Base-by-base conservation (phyloP, 2,113 vertebrate species). In the Poicephalus gulielmi region DNA sequence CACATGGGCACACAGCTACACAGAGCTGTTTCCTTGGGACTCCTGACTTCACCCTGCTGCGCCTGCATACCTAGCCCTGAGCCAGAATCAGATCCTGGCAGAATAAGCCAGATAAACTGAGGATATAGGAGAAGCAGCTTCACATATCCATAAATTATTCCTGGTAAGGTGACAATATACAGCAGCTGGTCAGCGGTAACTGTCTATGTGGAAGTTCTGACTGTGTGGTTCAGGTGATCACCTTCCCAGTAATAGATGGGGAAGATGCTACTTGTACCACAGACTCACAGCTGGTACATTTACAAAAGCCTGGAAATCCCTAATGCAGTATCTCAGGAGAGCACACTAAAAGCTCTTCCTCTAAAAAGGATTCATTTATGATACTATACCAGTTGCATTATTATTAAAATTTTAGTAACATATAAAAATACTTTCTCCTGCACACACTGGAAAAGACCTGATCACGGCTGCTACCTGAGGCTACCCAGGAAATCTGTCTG, bases 1-100 rank as follows among this genome's bases (percentile, higher is more conserved):
- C 10, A 17, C 12, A 15, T 0, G 2, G 10, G 33, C 55, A 83
- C 28, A 28, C 62, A 66, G 0, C 16, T 43, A 8, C 43, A 62
- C 71, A n/a, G 31, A 88, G 77, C 77, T 43, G 79, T 35, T 39
- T 84, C 47, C 70, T 28, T 39, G 39, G 35, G 82, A 3, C 13
- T 43, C 44, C 71, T 50, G 70, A 63, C 46, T 53, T 78, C 25
- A 28, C 47, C 41, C 53, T 44, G 62, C 91, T 78, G 7, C 20
- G 17, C 2, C 52, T 70, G 86, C 0, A 0, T 71, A 15, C 39
- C 27, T 22, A 44, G 23, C 47, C 39, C 86, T 11, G 24, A 70
- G n/a, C 33, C 39, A 76, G 75, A 67, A 84, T 39, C 0, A 64
- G 57, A 35, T 28, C 75, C 67, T 60, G 70, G 33, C 43, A 88